phyloP scores from a whole-genome alignment of 2,797 vertebrate genomes.

The Muscicapa striata region DNA sequence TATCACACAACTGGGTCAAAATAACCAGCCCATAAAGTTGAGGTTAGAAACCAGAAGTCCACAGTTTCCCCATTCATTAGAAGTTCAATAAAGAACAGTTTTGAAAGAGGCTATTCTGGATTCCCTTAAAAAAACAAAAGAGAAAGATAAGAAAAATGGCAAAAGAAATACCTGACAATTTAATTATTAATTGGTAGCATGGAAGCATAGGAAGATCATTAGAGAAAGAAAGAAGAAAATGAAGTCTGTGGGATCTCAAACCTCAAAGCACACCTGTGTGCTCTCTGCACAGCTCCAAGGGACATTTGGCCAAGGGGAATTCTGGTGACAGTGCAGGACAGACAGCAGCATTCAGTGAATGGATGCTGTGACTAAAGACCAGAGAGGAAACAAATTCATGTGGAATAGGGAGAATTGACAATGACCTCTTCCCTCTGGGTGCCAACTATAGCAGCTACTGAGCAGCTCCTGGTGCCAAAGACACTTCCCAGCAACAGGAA shows the following conservation, averaged over 20 bases:
- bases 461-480: background rate
- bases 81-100: background rate
- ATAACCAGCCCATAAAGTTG: background rate
- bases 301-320: too few species aligned
- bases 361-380: background rate
- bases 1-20: background rate
- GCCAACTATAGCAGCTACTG: background rate
- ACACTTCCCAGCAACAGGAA: background rate
- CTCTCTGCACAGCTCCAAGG: background rate
- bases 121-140: background rate
- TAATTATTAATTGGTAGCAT: background rate
- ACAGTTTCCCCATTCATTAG: background rate
- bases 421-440: background rate
- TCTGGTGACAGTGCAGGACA: background rate
- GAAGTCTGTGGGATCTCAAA: background rate
- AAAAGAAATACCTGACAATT: background rate
- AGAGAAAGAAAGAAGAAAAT: background rate
- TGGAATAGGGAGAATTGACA: background rate
- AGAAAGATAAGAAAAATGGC: background rate
- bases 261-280: rapidly evolving
- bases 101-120: background rate
- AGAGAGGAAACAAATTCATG: rapidly evolving
- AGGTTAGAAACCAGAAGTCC: background rate
- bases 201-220: background rate
- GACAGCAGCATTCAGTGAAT: background rate